These are phyloP conservation scores for Tapirus terrestris DNA, from an alignment of 2,113 vertebrate species.

Conservation along the genomic window DNA sequence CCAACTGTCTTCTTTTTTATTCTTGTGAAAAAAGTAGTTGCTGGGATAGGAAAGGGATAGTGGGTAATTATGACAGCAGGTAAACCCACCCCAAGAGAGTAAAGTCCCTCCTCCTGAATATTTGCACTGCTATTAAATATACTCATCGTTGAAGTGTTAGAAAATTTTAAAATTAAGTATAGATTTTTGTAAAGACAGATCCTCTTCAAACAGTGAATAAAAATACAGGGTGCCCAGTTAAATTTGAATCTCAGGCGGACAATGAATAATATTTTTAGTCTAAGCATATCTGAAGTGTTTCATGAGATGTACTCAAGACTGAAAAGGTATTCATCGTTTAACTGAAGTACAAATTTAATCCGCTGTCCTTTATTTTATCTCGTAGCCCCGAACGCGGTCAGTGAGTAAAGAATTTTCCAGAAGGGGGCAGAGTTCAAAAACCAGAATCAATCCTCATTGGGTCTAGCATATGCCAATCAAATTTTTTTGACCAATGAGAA, in stretches of 20 bases:
- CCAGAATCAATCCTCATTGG: not conserved
- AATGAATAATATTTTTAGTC: not conserved
- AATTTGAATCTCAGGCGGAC: not conserved
- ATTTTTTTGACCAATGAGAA: not conserved
- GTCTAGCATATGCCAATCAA: not conserved
- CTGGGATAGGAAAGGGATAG: not conserved
- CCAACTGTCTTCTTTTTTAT: not conserved
- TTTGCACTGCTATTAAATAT: not conserved
- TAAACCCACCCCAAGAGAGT: not conserved
- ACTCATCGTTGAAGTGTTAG: not conserved
- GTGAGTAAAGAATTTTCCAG: not conserved
- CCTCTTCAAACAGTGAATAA: not conserved
- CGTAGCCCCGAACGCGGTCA: not conserved
- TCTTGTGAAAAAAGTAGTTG: not conserved
- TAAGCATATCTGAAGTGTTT: not conserved
- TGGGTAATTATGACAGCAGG: not conserved
- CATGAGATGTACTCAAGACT: not conserved
- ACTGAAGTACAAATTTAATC: not conserved
- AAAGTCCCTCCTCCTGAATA: not conserved
- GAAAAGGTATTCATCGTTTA: not conserved
- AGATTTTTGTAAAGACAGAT: not conserved
- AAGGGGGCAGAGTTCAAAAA: not conserved
- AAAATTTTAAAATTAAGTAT: not conserved
- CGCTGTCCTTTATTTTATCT: not conserved
- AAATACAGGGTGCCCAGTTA: not conserved